Percentiles rank a stretch among this genome's conserved stretches.
Conservation (phyloP, 2,113 vertebrate genomes). For the Saccopteryx bilineata region DNA sequence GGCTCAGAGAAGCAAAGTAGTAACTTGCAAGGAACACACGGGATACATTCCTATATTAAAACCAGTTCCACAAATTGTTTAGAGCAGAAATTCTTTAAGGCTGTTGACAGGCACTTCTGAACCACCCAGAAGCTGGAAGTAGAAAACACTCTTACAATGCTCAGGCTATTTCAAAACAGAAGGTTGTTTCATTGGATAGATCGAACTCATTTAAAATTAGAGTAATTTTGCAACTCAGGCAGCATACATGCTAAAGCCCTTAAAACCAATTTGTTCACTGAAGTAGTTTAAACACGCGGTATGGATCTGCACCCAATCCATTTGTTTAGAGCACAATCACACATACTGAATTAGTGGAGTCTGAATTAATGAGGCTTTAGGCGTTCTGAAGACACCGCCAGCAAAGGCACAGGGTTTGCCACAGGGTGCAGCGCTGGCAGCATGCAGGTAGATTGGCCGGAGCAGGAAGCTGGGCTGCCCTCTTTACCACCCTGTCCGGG, state of each 20-base stretch:
- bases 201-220: constrained; percentile 39
- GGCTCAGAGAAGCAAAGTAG: neutral
- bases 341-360: constrained; percentile 5
- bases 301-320: neutral
- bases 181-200: neutral
- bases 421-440: neutral
- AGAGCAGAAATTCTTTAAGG: neutral
- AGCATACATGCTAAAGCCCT: neutral
- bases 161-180: neutral
- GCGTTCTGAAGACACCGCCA: neutral
- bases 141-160: constrained; percentile 3
- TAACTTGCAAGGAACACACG: neutral
- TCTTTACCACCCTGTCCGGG: neutral
- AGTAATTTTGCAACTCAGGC: constrained; percentile 9
- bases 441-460: neutral
- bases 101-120: neutral
- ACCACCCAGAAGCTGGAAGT: neutral
- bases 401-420: neutral
- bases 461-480: neutral
- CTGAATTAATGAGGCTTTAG: constrained; percentile 29
- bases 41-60: neutral
- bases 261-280: constrained; percentile 29
- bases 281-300: constrained; percentile 51
- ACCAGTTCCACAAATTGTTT: neutral
- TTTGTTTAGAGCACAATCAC: neutral